Evolutionary conservation across 2,797 vertebrate genomes (phyloP).

Genomic region (Erethizon dorsatum): DNA sequence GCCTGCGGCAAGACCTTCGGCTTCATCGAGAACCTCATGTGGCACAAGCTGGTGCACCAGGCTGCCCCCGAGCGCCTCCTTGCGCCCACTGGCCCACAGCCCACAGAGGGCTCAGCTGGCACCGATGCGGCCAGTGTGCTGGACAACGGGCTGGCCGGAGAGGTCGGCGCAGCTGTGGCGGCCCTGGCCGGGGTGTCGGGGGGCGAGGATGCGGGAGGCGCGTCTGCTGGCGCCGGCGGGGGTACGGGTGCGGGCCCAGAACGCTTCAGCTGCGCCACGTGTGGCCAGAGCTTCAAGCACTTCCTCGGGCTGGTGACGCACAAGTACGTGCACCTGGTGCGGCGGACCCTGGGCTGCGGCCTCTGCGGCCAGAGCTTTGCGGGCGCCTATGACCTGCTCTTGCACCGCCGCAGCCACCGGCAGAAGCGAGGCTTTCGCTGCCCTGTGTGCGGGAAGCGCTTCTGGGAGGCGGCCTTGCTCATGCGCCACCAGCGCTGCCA

Average conservation of each 20-base stretch:
- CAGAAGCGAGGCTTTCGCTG: constrained; percentile 94
- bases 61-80: constrained; percentile 85
- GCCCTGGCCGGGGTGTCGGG: constrained; percentile 61
- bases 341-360: constrained; percentile 87
- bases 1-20: constrained; percentile 93
- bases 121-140: constrained; percentile 71
- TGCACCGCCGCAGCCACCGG: constrained; percentile 89
- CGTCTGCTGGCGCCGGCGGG: constrained; percentile 64
- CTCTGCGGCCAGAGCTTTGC: constrained; percentile 88
- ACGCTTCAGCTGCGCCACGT: constrained; percentile 89
- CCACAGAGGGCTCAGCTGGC: constrained; percentile 43
- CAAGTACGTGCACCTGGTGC: constrained; percentile 90
- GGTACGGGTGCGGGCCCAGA: constrained; percentile 68
- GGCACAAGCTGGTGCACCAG: constrained; percentile 90
- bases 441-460: constrained; percentile 96
- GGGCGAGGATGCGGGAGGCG: constrained; percentile 1
- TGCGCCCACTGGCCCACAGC: constrained; percentile 58
- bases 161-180: constrained; percentile 78
- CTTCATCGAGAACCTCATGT: constrained; percentile 91
- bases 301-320: constrained; percentile 90
- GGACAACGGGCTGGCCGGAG: constrained; percentile 83
- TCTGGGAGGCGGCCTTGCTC: constrained; percentile 96
- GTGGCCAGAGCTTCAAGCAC: constrained; percentile 90
- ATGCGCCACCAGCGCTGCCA: constrained; percentile 96
- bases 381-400: constrained; percentile 88